Evolutionary conservation across 2,797 vertebrate species (phyloP).

Genomic region (Clarias platycephalus): DNA sequence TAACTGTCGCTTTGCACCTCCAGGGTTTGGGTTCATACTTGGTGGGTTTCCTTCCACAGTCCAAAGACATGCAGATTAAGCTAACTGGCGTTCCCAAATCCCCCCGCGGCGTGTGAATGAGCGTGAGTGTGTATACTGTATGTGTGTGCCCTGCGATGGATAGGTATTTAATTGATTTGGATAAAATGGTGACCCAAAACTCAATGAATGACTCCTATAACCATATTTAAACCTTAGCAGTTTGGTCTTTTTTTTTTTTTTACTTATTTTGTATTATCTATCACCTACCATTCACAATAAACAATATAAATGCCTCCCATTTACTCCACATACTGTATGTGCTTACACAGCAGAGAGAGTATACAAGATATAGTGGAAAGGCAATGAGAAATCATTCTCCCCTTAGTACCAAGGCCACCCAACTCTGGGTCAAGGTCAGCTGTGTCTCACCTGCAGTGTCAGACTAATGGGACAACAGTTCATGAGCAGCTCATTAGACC

Average conservation of each 20-base stretch:
- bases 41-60: not conserved
- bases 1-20: no score
- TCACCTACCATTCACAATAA: not conserved
- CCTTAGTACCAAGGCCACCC: conserved; percentile 27
- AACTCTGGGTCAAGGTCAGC: conserved; percentile 45
- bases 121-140: not conserved
- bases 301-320: not conserved
- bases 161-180: not conserved
- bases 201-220: not conserved
- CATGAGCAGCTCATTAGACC: not conserved
- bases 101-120: not conserved
- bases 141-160: not conserved
- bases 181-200: not conserved
- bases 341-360: conserved; percentile 11
- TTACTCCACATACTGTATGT: not conserved
- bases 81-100: not conserved
- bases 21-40: no score
- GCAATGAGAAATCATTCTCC: conserved; percentile 39
- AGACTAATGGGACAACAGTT: conserved; percentile 27
- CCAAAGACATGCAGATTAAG: not conserved
- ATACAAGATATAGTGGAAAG: conserved; percentile 27
- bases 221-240: not conserved
- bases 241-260: not conserved
- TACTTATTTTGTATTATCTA: not conserved
- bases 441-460: conserved; percentile 22